Evolutionary conservation across 1,140 invertebrate species (phyloP).

Genomic region (Phymorhynchus buccinoides): DNA sequence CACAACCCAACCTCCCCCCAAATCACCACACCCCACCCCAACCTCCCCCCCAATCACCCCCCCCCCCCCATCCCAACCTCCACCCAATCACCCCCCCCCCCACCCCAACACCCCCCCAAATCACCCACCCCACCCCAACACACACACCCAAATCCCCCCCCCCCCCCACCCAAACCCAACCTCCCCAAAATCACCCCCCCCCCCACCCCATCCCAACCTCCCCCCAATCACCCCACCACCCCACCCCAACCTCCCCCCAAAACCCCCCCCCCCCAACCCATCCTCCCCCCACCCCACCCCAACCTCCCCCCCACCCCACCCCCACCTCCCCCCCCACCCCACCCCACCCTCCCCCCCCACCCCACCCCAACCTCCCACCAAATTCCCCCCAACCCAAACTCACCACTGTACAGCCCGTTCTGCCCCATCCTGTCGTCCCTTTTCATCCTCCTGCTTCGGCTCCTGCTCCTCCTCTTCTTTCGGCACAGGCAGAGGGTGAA

Average conservation of each 20-base stretch:
- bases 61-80: not conserved
- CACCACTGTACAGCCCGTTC: not conserved
- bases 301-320: too few relatives aligned
- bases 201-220: too few relatives aligned
- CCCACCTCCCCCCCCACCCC: too few relatives aligned
- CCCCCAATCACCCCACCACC: too few relatives aligned
- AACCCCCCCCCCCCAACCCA: too few relatives aligned
- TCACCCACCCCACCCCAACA: not conserved
- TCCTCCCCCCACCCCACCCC: too few relatives aligned
- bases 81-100: not conserved
- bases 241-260: too few relatives aligned
- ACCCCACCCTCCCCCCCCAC: too few relatives aligned
- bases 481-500: conserved; percentile 5
- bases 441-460: not conserved
- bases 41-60: too few relatives aligned
- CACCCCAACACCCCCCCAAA: too few relatives aligned
- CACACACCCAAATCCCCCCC: not conserved
- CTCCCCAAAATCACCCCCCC: not conserved
- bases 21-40: not conserved
- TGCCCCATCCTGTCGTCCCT: not conserved
- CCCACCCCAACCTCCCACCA: too few relatives aligned
- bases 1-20: too few relatives aligned
- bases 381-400: not conserved
- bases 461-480: not conserved
- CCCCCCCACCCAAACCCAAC: not conserved